Percentiles rank a stretch among this genome's conserved stretches.
These are phyloP conservation scores for Ectemnius lituratus DNA, from an alignment of 2,888 invertebrate species.

Conservation along the genomic window DNA sequence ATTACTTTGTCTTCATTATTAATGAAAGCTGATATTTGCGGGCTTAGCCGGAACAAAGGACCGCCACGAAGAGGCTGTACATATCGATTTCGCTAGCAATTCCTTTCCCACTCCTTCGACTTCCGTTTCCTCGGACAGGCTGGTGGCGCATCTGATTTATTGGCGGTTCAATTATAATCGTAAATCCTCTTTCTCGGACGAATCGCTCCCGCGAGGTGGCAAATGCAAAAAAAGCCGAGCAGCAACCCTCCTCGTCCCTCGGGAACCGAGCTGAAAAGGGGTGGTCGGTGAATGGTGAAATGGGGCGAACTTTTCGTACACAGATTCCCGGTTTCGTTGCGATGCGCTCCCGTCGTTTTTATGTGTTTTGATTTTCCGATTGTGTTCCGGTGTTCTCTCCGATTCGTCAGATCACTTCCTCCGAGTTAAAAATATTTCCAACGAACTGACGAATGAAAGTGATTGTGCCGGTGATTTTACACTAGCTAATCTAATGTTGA, in stretches of 20 bases:
- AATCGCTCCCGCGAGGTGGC: conserved; percentile 40
- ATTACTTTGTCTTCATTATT: too few relatives aligned
- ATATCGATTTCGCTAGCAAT: conserved; percentile 30
- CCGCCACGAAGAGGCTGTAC: too few relatives aligned
- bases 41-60: too few relatives aligned
- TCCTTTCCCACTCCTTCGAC: conserved; percentile 18
- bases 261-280: background rate
- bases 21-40: too few relatives aligned
- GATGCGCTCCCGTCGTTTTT: too few relatives aligned
- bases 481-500: too few relatives aligned
- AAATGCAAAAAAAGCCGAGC: conserved; percentile 35
- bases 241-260: conserved; percentile 7
- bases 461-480: too few relatives aligned
- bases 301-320: background rate
- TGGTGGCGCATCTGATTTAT: conserved; percentile 45
- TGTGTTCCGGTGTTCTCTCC: too few relatives aligned
- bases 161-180: conserved; percentile 52
- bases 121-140: conserved; percentile 17
- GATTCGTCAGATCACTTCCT: too few relatives aligned
- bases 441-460: too few relatives aligned
- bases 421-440: too few relatives aligned
- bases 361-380: too few relatives aligned
- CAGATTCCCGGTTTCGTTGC: background rate
- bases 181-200: conserved; percentile 43
- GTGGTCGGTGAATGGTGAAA: background rate